Conservation (phyloP, 2,113 vertebrate species). For the Proterorhinus semilunaris region DNA sequence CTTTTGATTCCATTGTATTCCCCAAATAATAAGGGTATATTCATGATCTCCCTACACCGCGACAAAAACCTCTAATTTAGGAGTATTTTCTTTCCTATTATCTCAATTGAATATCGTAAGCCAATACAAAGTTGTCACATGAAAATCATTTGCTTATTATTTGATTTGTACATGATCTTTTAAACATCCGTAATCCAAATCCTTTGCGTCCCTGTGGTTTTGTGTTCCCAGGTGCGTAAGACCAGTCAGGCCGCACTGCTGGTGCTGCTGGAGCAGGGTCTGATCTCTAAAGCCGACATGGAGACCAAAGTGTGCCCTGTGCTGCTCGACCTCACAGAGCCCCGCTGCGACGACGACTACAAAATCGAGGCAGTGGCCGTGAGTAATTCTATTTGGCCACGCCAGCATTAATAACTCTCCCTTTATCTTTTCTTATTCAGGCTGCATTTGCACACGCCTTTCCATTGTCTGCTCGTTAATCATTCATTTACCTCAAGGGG, state of each 20-base stretch:
- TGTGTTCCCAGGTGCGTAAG: constrained; percentile 82
- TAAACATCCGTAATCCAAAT: neutral
- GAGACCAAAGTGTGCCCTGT: constrained; percentile 88
- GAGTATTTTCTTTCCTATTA: too few relatives aligned
- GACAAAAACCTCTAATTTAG: too few relatives aligned
- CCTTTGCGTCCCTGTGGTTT: rapidly evolving
- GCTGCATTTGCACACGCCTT: neutral
- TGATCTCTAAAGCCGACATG: constrained; percentile 84
- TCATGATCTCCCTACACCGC: too few relatives aligned
- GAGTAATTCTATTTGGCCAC: constrained; percentile 51
- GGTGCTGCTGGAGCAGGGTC: constrained; percentile 86
- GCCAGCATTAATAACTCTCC: neutral
- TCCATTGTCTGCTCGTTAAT: neutral
- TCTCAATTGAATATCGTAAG: too few relatives aligned
- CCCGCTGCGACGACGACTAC: constrained; percentile 84
- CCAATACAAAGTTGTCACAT: too few relatives aligned
- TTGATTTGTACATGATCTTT: neutral
- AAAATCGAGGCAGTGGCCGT: constrained; percentile 88
- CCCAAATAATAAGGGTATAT: too few relatives aligned
- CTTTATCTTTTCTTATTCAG: neutral
- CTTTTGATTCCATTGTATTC: too few relatives aligned
- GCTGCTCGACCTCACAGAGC: constrained; percentile 84
- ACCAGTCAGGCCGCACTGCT: constrained; percentile 88
- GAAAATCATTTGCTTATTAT: too few relatives aligned
- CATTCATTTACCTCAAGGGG: neutral